Base-by-base conservation (phyloP, 2,888 invertebrate genomes). In the Perithous albicinctus region DNA sequence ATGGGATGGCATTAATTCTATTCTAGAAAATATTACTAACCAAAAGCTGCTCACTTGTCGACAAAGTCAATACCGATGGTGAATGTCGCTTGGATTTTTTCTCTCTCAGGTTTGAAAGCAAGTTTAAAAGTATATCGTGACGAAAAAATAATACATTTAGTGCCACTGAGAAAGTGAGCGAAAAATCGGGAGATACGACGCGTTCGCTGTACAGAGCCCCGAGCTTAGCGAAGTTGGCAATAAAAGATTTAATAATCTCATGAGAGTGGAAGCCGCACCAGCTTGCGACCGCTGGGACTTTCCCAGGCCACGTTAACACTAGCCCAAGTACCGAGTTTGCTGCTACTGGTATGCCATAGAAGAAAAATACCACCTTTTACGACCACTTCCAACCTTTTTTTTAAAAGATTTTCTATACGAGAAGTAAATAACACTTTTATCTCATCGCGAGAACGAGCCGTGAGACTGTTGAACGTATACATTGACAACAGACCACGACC, bases 171-270 rank as follows among this genome's bases (percentile, higher is more conserved):
- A 66, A 32, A 41, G 20, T n/a, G 35, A 56, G 59, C 43, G 76
- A 61, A 59, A 48, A 67, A 76, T 59, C 46, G 20, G 20, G 73
- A 54, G 79, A 80, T 75, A 41, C 41, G 54, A 77, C 48, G 74
- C 78, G 72, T 74, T 83, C 69, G 54, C 48, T 64, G 74, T 79
- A 76, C 80, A 54, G 63, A 73, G 67, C 63, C 69, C 63, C 63
- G 81, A 48, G 77, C 46, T 81, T 69, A 81, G 77, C 74, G 78
- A 83, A 84, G 81, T 80, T 81, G 59, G 83, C 84, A 85, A 86
- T 86, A 85, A 87, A 86, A 83, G 82, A 83, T 87, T 86, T 86
- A 86, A 87, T 87, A 86, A 87, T 86, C 79, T 85, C 81, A 80
- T 84, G 82, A 78, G 83, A 82, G 83, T 81, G 75, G 72, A 51